Percentiles rank a stretch among this genome's conserved stretches.
phyloP scores from a whole-genome alignment of 2,113 vertebrate genomes.

The Clupea harengus region DNA sequence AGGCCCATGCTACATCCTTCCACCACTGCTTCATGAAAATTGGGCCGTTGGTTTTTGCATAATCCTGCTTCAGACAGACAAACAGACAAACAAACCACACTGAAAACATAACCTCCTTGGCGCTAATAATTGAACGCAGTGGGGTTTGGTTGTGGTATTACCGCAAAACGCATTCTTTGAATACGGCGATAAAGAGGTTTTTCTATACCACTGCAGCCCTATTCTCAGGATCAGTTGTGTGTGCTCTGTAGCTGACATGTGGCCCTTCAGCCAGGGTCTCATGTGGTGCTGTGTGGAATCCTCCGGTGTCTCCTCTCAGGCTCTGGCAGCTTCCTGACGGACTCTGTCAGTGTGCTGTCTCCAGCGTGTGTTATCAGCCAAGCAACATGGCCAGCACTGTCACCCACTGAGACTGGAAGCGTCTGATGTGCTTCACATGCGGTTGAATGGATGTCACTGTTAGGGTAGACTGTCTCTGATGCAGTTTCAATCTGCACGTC shows the following conservation, averaged over 20 bases:
- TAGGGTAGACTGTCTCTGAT: background rate
- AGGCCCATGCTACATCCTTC: too few relatives aligned
- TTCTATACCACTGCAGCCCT: too few relatives aligned
- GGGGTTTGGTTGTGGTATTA: too few relatives aligned
- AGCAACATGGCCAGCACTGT: background rate
- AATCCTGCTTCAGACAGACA: too few relatives aligned
- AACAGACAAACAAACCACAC: too few relatives aligned
- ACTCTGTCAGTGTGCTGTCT: background rate
- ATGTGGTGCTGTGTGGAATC: background rate
- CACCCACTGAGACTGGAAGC: background rate
- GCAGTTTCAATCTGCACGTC: background rate
- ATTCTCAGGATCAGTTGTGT: background rate
- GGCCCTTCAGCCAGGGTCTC: background rate
- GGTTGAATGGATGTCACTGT: background rate
- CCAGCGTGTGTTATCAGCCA: background rate
- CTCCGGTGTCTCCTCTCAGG: background rate
- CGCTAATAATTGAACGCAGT: too few relatives aligned
- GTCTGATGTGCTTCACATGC: background rate
- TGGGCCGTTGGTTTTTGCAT: too few relatives aligned
- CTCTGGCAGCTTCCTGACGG: background rate
- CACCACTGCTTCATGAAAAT: too few relatives aligned
- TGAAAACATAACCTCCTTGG: too few relatives aligned
- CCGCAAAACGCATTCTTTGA: too few relatives aligned
- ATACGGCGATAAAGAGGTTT: too few relatives aligned
- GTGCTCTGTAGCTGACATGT: background rate